Conservation (phyloP, 2,888 invertebrate species). For the Petrophora chlorosata region DNA sequence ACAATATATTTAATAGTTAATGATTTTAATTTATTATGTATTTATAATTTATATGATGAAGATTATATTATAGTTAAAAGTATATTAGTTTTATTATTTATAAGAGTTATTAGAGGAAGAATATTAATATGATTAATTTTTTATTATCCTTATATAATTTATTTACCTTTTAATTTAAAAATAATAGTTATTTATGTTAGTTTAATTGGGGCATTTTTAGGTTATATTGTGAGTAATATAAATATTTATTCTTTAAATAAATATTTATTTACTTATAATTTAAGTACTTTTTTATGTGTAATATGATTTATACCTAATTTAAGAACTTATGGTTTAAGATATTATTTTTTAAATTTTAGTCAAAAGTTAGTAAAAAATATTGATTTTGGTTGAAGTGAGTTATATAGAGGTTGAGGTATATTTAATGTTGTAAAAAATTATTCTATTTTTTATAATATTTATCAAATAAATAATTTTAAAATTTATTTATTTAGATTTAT, state of each 20-base stretch:
- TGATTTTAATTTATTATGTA: conserved; percentile 70
- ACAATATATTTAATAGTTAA: conserved; percentile 80
- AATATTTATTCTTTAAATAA: conserved; percentile 69
- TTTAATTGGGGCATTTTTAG: conserved; percentile 65
- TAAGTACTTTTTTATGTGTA: conserved; percentile 58
- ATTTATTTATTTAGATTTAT: conserved; percentile 77
- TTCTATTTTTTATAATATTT: conserved; percentile 63
- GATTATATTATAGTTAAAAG: conserved; percentile 76
- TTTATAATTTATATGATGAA: conserved; percentile 79
- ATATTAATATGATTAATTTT: conserved; percentile 83
- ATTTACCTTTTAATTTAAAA: conserved; percentile 79
- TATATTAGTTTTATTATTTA: conserved; percentile 75
- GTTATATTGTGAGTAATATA: conserved; percentile 72
- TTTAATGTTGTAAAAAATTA: conserved; percentile 61
- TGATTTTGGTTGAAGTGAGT: conserved; percentile 79
- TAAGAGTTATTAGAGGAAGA: conserved; percentile 80
- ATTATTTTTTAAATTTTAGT: conserved; percentile 70
- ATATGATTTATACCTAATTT: conserved; percentile 84
- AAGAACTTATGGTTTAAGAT: conserved; percentile 72
- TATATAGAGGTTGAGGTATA: conserved; percentile 72
- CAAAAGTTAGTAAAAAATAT: conserved; percentile 65
- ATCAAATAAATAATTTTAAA: conserved; percentile 78
- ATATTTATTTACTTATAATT: conserved; percentile 59
- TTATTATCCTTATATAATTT: conserved; percentile 78
- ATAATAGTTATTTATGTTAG: conserved; percentile 79